phyloP scores from a whole-genome alignment of 2,888 invertebrate genomes.

The Thelaira solivaga region DNA sequence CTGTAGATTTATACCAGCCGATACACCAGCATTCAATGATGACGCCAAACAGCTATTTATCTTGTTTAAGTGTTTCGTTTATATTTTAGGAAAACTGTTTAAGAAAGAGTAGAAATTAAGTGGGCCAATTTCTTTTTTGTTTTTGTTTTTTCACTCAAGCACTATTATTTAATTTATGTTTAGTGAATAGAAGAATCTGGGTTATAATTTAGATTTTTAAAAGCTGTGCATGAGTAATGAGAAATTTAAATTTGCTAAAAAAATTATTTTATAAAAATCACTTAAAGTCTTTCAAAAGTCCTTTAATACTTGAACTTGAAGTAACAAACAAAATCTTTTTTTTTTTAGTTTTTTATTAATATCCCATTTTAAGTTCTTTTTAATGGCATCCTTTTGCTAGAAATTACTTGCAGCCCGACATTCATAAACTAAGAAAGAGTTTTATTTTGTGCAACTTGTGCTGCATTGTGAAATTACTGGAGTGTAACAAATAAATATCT shows the following conservation, averaged over 20 bases:
- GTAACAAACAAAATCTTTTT: too few species aligned
- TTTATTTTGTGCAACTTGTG: background rate
- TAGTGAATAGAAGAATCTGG: background rate
- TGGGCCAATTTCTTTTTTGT: too few species aligned
- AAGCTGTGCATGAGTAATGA: too few species aligned
- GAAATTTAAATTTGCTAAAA: too few species aligned
- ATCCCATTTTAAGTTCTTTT: too few species aligned
- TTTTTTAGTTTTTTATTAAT: too few species aligned
- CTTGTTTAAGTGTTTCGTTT: constrained; percentile 15
- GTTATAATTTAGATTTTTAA: too few species aligned
- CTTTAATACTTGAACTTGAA: too few species aligned
- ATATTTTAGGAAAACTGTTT: background rate
- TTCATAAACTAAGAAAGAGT: background rate
- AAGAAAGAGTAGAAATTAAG: background rate
- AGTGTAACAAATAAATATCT: constrained; percentile 7
- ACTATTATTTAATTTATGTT: background rate
- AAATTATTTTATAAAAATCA: too few species aligned
- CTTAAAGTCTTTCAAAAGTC: too few species aligned
- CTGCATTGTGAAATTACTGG: background rate
- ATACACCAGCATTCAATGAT: constrained; percentile 39
- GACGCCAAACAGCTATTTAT: constrained; percentile 48
- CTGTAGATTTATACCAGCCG: constrained; percentile 47
- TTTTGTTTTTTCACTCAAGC: background rate
- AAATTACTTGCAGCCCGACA: background rate
- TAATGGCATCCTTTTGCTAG: background rate